Evolutionary conservation across 2,888 invertebrate genomes (phyloP), one percentile per base, ranked within the genome.

Genomic region (Philaethria dido): DNA sequence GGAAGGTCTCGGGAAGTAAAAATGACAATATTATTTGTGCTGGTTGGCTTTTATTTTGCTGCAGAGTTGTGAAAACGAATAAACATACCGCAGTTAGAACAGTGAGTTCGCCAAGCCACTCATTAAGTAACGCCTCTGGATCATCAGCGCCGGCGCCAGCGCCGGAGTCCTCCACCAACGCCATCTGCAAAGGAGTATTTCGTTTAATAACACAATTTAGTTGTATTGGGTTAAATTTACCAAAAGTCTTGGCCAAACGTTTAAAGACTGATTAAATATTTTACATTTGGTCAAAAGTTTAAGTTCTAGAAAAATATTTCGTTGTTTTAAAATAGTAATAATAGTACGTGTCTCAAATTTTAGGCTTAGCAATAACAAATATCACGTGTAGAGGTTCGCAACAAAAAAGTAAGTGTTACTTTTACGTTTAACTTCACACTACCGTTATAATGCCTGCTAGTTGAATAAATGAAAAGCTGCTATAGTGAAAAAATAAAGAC

Each of bases 51-150:
- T n/a, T n/a, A n/a, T n/a, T n/a, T n/a, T n/a, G 25, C 3, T 5
- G 25, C 3, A 25, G 3, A 25, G 25, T 25, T 25, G 25, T 25
- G 25, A 5, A 25, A 25, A 25, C 5, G 25, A 25, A 25, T 25
- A 8, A 50, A 93, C 95, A 94, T 83, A 96, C 96, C 93, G 95
- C 95, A 59, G 96, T 95, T 65, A 96, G 93, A 73, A 93, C 95
- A 78, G 96, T 95, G 76, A 96, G 93, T 84, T 96, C 96, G 70
- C 96, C 96, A 13, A 96, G 93, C 96, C 96, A 96, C 80, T 95
- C 95, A 89, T 96, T 96, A 75, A 96, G 94, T 74, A 96, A 93
- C 75, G 95, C 95, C 81, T 96, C 96, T 20, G 96, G 96, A 89
- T 96, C 96, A 73, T 95, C 95, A 74, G 94, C 92, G 84, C 94